Conservation (phyloP, 2,888 invertebrate species). For the Dinocampus coccinellae region DNA sequence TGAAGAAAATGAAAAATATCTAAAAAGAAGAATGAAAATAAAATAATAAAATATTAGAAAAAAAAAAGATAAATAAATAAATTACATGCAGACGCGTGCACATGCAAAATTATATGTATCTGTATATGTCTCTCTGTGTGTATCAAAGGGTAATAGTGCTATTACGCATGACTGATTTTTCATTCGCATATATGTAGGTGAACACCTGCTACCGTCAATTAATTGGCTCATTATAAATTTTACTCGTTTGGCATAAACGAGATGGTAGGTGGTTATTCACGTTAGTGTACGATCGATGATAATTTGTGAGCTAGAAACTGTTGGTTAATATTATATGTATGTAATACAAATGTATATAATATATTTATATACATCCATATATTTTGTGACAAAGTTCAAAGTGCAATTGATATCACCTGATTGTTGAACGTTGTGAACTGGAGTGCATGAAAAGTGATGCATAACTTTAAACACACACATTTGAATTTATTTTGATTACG, state of each 20-base stretch:
- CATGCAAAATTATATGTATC: too few relatives aligned
- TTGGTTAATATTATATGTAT: slow-evolving; percentile 11
- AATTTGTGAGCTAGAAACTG: slow-evolving; percentile 47
- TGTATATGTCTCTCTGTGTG: too few relatives aligned
- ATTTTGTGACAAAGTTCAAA: slow-evolving; percentile 17
- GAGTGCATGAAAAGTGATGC: neutral
- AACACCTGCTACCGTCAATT: slow-evolving; percentile 13
- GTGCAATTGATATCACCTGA: slow-evolving; percentile 42
- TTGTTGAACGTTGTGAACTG: slow-evolving; percentile 1
- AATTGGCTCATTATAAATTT: slow-evolving; percentile 19
- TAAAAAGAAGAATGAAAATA: too few relatives aligned
- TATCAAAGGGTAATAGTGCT: too few relatives aligned
- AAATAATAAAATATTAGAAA: too few relatives aligned
- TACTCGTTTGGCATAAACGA: neutral
- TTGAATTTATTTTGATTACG: too few relatives aligned
- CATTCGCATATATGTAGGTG: neutral
- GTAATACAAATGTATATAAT: neutral
- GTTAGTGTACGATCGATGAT: slow-evolving; percentile 48
- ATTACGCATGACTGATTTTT: neutral
- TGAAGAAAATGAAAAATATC: too few relatives aligned
- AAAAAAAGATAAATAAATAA: too few relatives aligned
- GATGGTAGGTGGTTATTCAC: slow-evolving; percentile 45
- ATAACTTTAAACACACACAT: slow-evolving; percentile 7
- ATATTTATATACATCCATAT: too few relatives aligned
- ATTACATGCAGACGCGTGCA: too few relatives aligned